Base-by-base conservation (phyloP, 2,888 invertebrate species). In the Cryptocephalus moraei region DNA sequence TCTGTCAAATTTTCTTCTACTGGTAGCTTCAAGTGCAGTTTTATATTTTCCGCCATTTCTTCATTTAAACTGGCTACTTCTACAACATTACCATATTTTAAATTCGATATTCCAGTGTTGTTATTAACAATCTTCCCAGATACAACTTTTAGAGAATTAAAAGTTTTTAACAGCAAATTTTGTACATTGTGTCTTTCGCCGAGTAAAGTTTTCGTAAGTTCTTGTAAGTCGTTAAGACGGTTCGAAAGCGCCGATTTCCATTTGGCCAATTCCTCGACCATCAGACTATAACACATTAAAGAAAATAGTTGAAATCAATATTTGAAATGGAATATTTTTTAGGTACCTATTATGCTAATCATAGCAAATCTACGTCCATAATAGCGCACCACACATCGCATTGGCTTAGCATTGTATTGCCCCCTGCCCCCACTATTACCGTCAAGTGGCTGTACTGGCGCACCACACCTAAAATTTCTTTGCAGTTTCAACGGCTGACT, bases 191-290 rank as follows among this genome's bases (percentile, higher is more conserved):
- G 78, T 45, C 81, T 75, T 62, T 90, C 89, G 55, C 84, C 83
- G 32, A 89, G 68, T 46, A 89, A 63, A 53, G 77, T 75, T 65
- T 81, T 82, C 51, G 86, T 73, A 33, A 80, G 76, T 65, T 81
- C 81, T 65, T 86, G 82, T 46, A 86, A 71, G 55, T 82, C 83
- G 32, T 79, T 78, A 44, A 81, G 78, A 66, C 84, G 78, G 55
- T 84, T 82, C 11, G 80, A 80, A 22, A 92, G 73, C 46, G 82
- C 78, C 42, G 86, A 86, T 67, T 92, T 91, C 80, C 90, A 90
- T 57, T 82, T 78, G 0, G 91, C 91, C 55, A 93, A 69, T 71
- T 94, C 93, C 71, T 94, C 93, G 1, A 92, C 86, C 86, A 94
- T 89, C 48, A 93, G 79, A 67, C 93, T 92, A 63, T 11, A 36